Evolutionary conservation across 2,888 invertebrate species (phyloP), one percentile per base, ranked within the genome.

Genomic region (Latrodectus hesperus): DNA sequence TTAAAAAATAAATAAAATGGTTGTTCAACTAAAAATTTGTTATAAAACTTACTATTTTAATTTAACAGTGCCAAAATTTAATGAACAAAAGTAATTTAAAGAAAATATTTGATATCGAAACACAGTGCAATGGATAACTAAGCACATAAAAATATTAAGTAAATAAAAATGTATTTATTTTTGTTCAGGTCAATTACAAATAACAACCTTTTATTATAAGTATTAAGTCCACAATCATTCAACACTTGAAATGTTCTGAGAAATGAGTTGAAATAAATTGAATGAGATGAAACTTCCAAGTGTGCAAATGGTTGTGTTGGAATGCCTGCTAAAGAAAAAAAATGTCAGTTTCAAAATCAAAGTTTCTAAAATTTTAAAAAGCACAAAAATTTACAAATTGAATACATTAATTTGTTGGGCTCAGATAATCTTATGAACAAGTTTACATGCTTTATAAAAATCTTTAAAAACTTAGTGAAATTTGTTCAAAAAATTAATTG

Each of bases 131-230:
- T n/a, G n/a, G n/a, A n/a, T n/a, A n/a, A n/a, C n/a, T n/a, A n/a
- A 38, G 38, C 38, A 38, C 6, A 38, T 6, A 6, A 38, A 38
- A 38, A 38, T 38, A 60, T 11, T 60, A 12, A 9, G n/a, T 60
- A 11, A 60, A 60, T 60, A 60, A 60, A 72, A 80, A 81, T 16
- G 73, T 51, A 67, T 81, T 81, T 81, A 74, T 16, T 81, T 81
- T 81, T 81, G 73, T 73, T 81, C 78, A 73, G n/a, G 22, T 67
- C 71, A 38, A 51, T 81, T 81, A 81, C 81, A 81, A 73, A 80
- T 52, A 78, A 80, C 49, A 72, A 65, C 53, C 72, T 52, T 73
- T 74, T 26, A 53, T 70, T 12, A 52, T 81, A 81, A 81, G 81
- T 81, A 81, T 73, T 72, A 67, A 74, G 81, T 81, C 73, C 76